These are phyloP conservation scores for Porites divaricata DNA, from an alignment of 92 coral and sea anemone species.

Conservation along the genomic window DNA sequence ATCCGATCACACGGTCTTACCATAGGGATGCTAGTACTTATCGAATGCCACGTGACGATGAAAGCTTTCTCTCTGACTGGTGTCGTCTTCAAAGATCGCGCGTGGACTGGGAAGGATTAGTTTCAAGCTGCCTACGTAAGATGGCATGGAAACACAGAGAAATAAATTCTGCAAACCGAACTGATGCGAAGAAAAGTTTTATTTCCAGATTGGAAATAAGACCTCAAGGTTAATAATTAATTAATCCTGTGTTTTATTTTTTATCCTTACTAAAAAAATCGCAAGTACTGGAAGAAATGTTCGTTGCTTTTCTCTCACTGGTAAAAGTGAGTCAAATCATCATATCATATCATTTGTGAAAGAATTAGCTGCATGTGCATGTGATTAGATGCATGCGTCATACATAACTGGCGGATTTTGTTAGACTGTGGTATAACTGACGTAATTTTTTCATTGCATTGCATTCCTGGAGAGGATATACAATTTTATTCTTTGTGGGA, in stretches of 20 bases:
- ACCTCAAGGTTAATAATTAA: conserved; percentile 47
- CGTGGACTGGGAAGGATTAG: conserved; percentile 57
- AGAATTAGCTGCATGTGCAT: no score
- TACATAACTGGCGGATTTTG: no score
- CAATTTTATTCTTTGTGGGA: no score
- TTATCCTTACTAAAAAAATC: no score
- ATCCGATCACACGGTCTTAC: background rate
- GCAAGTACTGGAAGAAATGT: no score
- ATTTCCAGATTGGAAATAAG: conserved; percentile 44
- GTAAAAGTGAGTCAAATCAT: no score
- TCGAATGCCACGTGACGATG: background rate
- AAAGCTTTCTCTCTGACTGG: conserved; percentile 54
- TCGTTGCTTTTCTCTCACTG: no score
- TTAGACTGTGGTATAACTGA: no score
- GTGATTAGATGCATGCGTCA: no score
- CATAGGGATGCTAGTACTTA: background rate
- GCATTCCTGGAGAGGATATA: no score
- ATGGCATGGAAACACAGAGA: conserved; percentile 57
- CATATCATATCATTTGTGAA: no score
- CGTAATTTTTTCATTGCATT: no score
- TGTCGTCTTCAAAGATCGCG: conserved; percentile 63
- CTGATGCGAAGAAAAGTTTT: conserved; percentile 47
- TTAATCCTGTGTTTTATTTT: background rate
- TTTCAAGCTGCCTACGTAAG: conserved; percentile 39
- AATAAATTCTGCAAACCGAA: conserved; percentile 25